Base-by-base conservation (phyloP, 2,888 invertebrate species). In the Callyntrura sp. region DNA sequence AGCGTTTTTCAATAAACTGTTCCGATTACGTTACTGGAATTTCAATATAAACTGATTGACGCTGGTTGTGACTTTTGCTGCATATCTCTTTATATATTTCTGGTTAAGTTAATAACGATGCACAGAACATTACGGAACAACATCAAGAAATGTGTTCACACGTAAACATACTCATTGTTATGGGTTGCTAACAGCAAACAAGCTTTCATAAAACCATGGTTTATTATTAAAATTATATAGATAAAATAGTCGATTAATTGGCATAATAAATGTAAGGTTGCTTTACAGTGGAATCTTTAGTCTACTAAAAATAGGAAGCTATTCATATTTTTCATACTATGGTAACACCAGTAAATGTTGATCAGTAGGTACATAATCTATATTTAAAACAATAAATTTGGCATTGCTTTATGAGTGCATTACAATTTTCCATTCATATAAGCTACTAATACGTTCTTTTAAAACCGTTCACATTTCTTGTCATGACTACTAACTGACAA, bases 141-240 rank as follows among this genome's bases (percentile, higher is more conserved):
- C 6, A 65, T 25, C 12, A 20, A 35, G 1, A 35, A 65, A 68
- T 5, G 35, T 28, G 14, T 73, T 45, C 9, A 8, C 2, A 48
- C 11, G 20, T 45, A 17, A 73, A 14, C 5, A 45, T 14, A 28
- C n/a, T 35, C 14, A 68, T 70, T 45, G n/a, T 35, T 73, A 17
- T 73, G 45, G 45, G 20, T 73, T 73, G 70, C 70, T 73, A 73
- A 43, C 45, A 45, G 70, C 45, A 73, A 20, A 45, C 43, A 73
- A 73, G 70, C 70, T 73, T 73, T 73, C 45, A 73, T 45, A 73
- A 73, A 73, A 73, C 4, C 35, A 45, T 43, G 45, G 20, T 73
- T 73, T 73, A 73, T 73, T 73, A 20, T 73, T 20, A 0, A 45
- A 73, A 68, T 43, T 43, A 8, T 17, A 73, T 43, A 73, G 12